phyloP scores from a whole-genome alignment of 2,888 invertebrate genomes.

The Temnothorax ravouxi region DNA sequence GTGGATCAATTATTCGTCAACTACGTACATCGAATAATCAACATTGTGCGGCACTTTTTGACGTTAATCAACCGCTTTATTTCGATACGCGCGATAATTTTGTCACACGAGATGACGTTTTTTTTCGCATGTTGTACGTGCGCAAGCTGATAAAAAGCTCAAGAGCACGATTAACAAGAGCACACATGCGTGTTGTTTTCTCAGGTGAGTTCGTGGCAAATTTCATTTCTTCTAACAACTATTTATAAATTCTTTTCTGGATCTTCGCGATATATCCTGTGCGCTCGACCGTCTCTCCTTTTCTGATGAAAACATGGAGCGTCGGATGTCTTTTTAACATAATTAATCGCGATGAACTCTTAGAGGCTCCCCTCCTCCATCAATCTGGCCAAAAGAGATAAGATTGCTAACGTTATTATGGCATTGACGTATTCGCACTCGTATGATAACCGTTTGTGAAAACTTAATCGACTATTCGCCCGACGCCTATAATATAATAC shows the following conservation, averaged over 20 bases:
- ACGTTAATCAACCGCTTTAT: constrained; percentile 30
- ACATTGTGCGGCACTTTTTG: constrained; percentile 8
- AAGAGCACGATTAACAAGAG: constrained; percentile 25
- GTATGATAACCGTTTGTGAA: constrained; percentile 34
- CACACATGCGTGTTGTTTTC: constrained; percentile 63
- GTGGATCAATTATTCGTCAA: constrained; percentile 35
- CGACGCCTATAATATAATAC: constrained; percentile 36
- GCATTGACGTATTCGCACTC: constrained; percentile 45
- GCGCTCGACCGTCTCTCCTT: neutral
- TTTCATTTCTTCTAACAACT: constrained; percentile 17
- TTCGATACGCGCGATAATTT: constrained; percentile 46
- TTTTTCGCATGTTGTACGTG: constrained; percentile 25
- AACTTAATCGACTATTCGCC: constrained; percentile 38
- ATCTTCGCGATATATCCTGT: neutral
- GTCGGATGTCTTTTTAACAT: constrained; percentile 29
- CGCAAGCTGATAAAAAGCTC: constrained; percentile 33
- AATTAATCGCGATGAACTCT: constrained; percentile 66
- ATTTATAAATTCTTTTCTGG: neutral
- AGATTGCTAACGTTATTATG: constrained; percentile 55
- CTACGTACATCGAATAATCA: constrained; percentile 34
- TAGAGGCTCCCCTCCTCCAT: constrained; percentile 43
- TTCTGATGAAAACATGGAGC: neutral
- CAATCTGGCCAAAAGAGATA: constrained; percentile 55
- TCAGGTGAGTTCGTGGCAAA: constrained; percentile 52
- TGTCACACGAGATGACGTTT: constrained; percentile 14